Base-by-base conservation (phyloP, 2,113 vertebrate species). In the Amphiprion percula region DNA sequence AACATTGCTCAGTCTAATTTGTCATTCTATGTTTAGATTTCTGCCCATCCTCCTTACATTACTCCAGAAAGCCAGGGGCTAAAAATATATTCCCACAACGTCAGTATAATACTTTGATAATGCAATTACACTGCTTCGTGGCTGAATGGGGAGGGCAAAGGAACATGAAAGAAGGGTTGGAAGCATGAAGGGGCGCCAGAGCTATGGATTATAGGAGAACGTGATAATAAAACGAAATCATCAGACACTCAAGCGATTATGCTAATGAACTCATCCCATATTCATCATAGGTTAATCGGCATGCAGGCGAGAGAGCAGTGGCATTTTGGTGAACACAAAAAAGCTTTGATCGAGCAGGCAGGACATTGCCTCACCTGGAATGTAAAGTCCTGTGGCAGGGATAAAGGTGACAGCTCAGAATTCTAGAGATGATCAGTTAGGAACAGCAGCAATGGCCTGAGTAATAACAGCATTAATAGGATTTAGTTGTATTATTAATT, bases 181-280 rank as follows among this genome's bases (percentile, higher is more conserved):
- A 64, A 56, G 87, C 77, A 68, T 1, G 30, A 75, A 62, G 47
- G 67, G 83, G 70, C 1, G 72, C 82, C 55, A 30, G 30, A 39
- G 86, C 83, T 84, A 53, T 82, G 89, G 91, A 91, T 91, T 92
- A 92, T 84, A 56, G 73, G 80, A 60, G 81, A 81, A 91, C 23
- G 63, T 86, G 89, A 92, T 90, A 90, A 90, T 88, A 83, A 93
- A 91, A 90, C 83, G 82, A 90, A 93, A 91, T 91, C 77, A 85
- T 89, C 90, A 90, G 80, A 82, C 91, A 77, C 76, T 87, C 76
- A 77, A 91, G 87, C 23, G 90, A 91, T 93, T 94, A 93, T 93
- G 91, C 87, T 92, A 93, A 94, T 90, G 24, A 87, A 58, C 74
- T 84, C 68, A 85, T 89, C 90, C 67, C 39, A 47, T 87, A 92